These are phyloP conservation scores for Caenorhabditis latens DNA, from an alignment of 1,140 invertebrate genomes.

Conservation along the genomic window DNA sequence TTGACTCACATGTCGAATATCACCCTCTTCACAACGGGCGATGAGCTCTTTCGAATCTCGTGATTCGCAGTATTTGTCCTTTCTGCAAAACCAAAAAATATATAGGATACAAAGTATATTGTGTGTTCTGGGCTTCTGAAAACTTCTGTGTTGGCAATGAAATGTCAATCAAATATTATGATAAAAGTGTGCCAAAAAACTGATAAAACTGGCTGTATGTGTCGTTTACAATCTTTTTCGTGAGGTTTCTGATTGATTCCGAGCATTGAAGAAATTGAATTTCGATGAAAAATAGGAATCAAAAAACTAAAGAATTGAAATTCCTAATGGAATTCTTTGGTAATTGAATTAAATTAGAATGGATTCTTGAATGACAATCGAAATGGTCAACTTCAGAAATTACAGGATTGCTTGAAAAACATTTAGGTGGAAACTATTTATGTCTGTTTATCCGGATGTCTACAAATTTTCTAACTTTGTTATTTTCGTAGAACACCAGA, in stretches of 20 bases:
- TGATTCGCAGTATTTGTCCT: constrained; percentile 57
- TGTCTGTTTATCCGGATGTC: too few relatives aligned
- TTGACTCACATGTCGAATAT: constrained; percentile 37
- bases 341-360: too few relatives aligned
- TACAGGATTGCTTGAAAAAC: too few relatives aligned
- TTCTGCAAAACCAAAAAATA: constrained; percentile 33
- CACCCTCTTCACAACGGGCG: constrained; percentile 48
- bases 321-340: too few relatives aligned
- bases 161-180: neutral
- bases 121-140: neutral
- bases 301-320: neutral
- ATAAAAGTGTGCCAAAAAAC: neutral
- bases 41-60: constrained; percentile 59
- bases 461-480: too few relatives aligned
- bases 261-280: neutral
- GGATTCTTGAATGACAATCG: too few relatives aligned
- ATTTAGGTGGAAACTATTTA: too few relatives aligned
- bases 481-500: too few relatives aligned
- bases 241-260: neutral
- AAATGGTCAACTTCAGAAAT: too few relatives aligned
- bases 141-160: neutral
- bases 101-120: neutral
- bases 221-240: too few relatives aligned
- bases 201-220: too few relatives aligned
- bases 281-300: neutral